Evolutionary conservation across 2,113 vertebrate genomes (phyloP).

Genomic region (Spea bombifrons): DNA sequence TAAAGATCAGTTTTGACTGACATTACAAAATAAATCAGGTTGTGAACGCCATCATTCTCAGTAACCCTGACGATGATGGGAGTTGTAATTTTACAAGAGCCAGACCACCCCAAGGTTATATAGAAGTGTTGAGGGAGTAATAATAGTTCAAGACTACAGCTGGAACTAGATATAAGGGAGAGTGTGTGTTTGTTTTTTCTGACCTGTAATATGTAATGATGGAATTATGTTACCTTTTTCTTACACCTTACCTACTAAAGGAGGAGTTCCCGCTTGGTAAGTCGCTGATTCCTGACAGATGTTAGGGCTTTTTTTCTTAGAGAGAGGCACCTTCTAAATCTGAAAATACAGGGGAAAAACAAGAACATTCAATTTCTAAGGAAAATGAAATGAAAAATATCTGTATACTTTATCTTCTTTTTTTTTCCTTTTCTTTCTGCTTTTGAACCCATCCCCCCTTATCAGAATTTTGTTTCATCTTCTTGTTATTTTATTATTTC

Average conservation of each 20-base stretch:
- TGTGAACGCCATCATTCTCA: no score
- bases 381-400: constrained; percentile 55
- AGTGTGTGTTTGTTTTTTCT: constrained; percentile 88
- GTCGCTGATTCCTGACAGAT: constrained; percentile 95
- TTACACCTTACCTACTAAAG: constrained; percentile 99
- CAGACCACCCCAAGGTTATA: background rate
- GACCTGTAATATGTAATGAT: constrained; percentile 99
- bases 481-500: constrained; percentile 5
- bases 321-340: constrained; percentile 80
- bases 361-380: constrained; percentile 23
- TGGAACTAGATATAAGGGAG: constrained; percentile 62
- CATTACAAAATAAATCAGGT: no score
- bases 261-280: constrained; percentile 99
- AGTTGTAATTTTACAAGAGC: background rate
- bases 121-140: background rate
- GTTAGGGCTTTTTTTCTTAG: constrained; percentile 85
- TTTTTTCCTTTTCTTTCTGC: constrained; percentile 38
- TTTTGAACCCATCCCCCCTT: background rate
- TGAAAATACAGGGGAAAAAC: constrained; percentile 71
- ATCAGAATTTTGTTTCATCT: constrained; percentile 21
- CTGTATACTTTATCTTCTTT: constrained; percentile 68
- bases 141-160: background rate
- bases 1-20: no score
- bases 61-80: background rate
- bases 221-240: constrained; percentile 99